phyloP scores from a whole-genome alignment of 2,113 vertebrate genomes.

The Tachysurus vachellii region DNA sequence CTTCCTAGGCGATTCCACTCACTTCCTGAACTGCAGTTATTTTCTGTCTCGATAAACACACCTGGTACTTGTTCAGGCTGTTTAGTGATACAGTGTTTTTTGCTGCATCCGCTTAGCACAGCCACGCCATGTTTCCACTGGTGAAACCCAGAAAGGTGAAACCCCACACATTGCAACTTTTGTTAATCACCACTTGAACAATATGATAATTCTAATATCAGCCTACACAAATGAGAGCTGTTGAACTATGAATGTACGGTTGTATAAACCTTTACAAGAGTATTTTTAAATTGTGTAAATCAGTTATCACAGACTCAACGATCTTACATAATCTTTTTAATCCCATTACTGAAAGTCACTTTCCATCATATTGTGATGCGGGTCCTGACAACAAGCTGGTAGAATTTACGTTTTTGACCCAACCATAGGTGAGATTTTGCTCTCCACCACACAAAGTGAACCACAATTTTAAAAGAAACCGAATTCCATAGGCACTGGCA shows the following conservation, averaged over 20 bases:
- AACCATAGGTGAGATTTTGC: not conserved
- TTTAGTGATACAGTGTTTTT: constrained; percentile 58
- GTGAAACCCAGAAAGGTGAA: not conserved
- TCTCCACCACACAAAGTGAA: not conserved
- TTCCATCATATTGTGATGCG: not conserved
- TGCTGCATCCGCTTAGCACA: constrained; percentile 34
- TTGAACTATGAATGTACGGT: constrained; percentile 18
- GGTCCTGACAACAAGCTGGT: too few species aligned
- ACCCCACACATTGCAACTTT: constrained; percentile 13
- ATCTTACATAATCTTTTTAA: constrained; percentile 9
- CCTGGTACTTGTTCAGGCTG: constrained; percentile 54
- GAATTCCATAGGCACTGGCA: not conserved
- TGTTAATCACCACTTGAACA: constrained; percentile 20
- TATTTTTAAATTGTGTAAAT: constrained; percentile 24
- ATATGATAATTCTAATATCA: constrained; percentile 15
- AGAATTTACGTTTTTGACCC: not conserved
- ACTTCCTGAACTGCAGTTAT: constrained; percentile 58
- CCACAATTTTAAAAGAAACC: not conserved
- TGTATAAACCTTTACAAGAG: not conserved
- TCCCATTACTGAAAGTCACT: not conserved
- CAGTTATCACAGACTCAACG: not conserved
- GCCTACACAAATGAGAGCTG: constrained; percentile 10
- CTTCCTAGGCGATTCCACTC: constrained; percentile 39
- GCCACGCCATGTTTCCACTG: constrained; percentile 16
- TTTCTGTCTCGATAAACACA: constrained; percentile 48